Evolutionary conservation across 2,888 invertebrate species (phyloP).

Genomic region (Sarcophaga rosellei): DNA sequence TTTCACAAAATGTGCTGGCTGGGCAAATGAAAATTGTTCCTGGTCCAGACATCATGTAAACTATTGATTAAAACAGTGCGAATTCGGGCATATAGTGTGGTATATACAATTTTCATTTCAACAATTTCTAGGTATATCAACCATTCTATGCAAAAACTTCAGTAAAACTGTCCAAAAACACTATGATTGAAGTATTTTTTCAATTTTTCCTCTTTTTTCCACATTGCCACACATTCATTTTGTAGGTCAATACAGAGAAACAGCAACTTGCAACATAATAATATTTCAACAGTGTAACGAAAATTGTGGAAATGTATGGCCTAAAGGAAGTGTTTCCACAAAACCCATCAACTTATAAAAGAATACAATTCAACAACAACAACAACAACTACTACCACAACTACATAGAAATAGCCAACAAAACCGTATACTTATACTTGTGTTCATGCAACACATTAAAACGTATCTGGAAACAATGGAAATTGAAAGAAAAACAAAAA

Average conservation of each 20-base stretch:
- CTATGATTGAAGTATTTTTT: neutral
- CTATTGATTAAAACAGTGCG: no score
- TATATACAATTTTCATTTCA: no score
- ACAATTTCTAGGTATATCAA: no score
- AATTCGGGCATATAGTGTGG: no score
- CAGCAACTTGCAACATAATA: neutral
- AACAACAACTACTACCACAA: neutral
- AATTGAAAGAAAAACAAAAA: neutral
- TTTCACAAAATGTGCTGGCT: no score
- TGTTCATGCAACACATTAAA: neutral
- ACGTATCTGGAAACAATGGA: slow-evolving; percentile 13
- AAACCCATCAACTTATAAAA: neutral
- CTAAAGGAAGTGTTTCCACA: slow-evolving; percentile 15
- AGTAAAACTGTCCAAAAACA: neutral
- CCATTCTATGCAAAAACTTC: no score
- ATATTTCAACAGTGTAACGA: slow-evolving; percentile 25
- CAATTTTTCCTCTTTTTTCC: neutral
- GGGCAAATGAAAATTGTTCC: no score
- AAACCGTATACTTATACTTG: neutral
- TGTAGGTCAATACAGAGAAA: neutral
- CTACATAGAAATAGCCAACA: neutral
- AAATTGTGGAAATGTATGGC: slow-evolving; percentile 27
- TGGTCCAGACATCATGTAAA: no score
- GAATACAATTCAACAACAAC: neutral
- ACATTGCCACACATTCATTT: neutral